Percentiles rank a stretch among this genome's conserved stretches.
These are phyloP conservation scores for Lepus europaeus DNA, from an alignment of 2,113 vertebrate species.

Conservation along the genomic window DNA sequence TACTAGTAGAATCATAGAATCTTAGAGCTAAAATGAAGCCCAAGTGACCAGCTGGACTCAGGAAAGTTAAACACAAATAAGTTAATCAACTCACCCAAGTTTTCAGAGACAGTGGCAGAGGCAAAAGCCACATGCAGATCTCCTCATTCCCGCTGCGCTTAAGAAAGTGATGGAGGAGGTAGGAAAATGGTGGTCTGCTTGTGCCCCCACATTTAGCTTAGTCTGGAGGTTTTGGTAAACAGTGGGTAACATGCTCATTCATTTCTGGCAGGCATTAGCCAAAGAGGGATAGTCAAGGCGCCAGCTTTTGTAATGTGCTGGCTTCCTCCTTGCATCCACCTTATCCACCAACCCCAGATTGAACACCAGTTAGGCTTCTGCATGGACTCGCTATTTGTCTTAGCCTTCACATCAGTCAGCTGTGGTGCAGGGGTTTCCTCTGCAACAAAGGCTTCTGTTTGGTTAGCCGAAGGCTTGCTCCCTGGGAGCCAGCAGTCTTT, in stretches of 20 bases:
- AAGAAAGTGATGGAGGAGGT: background rate
- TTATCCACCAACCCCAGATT: background rate
- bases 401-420: background rate
- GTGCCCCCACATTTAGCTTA: background rate
- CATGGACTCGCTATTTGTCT: fast-evolving
- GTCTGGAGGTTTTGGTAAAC: background rate
- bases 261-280: background rate
- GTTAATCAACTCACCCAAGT: background rate
- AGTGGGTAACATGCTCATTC: background rate
- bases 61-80: slow-evolving; percentile 22
- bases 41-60: background rate
- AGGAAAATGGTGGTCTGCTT: background rate
- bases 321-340: background rate
- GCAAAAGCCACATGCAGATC: background rate
- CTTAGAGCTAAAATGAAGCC: background rate
- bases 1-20: background rate
- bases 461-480: background rate
- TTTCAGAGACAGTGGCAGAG: background rate
- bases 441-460: background rate
- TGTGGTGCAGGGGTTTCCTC: background rate
- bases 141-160: background rate
- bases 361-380: background rate
- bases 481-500: background rate
- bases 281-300: background rate
- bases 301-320: background rate